These are phyloP conservation scores for Hirtodrosophila alboralis DNA, from an alignment of 2,888 invertebrate genomes.

Conservation along the genomic window DNA sequence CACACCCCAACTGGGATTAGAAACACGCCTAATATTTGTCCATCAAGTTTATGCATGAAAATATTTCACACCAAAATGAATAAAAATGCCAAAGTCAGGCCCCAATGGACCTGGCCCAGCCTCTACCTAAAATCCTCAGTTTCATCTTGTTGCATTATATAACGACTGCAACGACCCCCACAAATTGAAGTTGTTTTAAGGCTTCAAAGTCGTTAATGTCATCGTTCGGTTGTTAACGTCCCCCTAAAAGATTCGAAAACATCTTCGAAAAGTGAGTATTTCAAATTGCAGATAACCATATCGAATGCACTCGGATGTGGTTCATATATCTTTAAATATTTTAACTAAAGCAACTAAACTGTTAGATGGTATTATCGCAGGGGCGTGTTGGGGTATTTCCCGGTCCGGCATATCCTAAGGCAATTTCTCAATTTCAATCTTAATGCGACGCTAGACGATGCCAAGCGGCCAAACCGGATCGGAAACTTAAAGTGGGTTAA, in stretches of 20 bases:
- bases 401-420: slow-evolving; percentile 44
- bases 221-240: slow-evolving; percentile 33
- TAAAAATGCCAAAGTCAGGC: slow-evolving; percentile 2
- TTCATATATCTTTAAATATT: slow-evolving; percentile 18
- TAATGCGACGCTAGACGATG: slow-evolving; percentile 25
- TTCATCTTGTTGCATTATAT: slow-evolving; percentile 16
- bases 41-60: slow-evolving; percentile 1
- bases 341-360: not conserved
- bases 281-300: not conserved
- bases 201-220: slow-evolving; percentile 42
- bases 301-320: slow-evolving; percentile 19
- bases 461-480: slow-evolving; percentile 52
- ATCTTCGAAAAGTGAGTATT: slow-evolving; percentile 7
- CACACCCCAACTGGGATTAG: not conserved
- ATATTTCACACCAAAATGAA: slow-evolving; percentile 26
- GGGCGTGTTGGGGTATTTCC: too few relatives aligned
- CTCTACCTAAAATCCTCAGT: not conserved
- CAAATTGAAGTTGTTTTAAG: slow-evolving; percentile 19
- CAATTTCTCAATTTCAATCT: slow-evolving; percentile 41
- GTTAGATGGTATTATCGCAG: too few relatives aligned
- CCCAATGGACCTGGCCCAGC: too few relatives aligned
- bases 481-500: slow-evolving; percentile 63
- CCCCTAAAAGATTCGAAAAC: too few relatives aligned
- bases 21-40: not conserved
- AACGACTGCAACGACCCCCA: slow-evolving; percentile 23